phyloP scores from a whole-genome alignment of 2,113 vertebrate genomes.

The Falcunculus frontatus region DNA sequence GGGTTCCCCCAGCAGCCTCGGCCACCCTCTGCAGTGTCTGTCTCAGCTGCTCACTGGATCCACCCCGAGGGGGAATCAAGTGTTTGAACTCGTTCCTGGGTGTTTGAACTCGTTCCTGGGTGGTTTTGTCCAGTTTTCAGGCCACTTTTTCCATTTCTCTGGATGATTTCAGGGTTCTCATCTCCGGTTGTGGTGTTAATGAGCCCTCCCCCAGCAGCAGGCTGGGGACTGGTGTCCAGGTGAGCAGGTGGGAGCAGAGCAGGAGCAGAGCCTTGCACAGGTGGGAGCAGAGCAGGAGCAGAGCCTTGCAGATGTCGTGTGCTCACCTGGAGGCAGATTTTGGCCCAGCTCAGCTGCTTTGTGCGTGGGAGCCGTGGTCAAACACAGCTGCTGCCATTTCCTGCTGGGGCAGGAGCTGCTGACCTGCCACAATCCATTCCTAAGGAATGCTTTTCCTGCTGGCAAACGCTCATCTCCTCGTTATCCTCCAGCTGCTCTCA shows the following conservation, averaged over 20 bases:
- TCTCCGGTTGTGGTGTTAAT: fast-evolving
- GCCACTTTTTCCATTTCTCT: fast-evolving
- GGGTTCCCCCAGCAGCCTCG: fast-evolving
- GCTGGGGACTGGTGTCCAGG: neutral
- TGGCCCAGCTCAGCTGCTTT: fast-evolving
- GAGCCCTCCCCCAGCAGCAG: neutral
- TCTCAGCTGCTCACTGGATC: fast-evolving
- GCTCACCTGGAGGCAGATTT: fast-evolving
- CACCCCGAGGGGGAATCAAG: too few relatives aligned
- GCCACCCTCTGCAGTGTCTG: fast-evolving
- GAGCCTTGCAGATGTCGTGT: fast-evolving
- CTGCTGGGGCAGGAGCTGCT: neutral
- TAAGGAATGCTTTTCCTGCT: neutral
- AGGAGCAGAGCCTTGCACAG: neutral
- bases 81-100: fast-evolving
- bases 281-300: neutral
- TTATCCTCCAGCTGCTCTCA: neutral
- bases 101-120: neutral
- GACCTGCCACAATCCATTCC: fast-evolving
- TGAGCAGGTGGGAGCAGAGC: neutral
- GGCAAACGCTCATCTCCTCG: fast-evolving
- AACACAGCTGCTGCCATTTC: fast-evolving
- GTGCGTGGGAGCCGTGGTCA: fast-evolving
- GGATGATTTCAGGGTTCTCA: neutral
- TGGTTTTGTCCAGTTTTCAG: neutral